Evolutionary conservation across 2,888 invertebrate genomes (phyloP).

Genomic region (Anoplius nigerrimus): DNA sequence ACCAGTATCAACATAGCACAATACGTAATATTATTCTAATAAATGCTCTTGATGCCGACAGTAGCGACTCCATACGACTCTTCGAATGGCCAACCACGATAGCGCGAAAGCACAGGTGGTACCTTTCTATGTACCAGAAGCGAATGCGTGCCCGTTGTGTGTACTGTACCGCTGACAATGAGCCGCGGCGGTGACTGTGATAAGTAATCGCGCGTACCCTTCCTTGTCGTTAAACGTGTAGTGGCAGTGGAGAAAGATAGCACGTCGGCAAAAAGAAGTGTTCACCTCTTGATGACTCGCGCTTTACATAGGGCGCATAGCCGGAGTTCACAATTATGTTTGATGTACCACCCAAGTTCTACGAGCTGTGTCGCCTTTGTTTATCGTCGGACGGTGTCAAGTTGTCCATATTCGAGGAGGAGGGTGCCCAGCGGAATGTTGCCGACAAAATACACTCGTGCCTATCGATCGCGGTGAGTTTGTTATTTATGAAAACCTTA

Average conservation of each 20-base stretch:
- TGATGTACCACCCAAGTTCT: slow-evolving; percentile 94
- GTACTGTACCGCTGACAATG: slow-evolving; percentile 70
- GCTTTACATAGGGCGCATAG: slow-evolving; percentile 65
- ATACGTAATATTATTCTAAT: too few relatives aligned
- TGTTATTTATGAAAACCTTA: neutral
- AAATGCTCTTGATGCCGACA: too few relatives aligned
- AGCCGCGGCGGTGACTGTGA: slow-evolving; percentile 70
- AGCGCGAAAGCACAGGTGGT: too few relatives aligned
- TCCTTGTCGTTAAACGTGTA: slow-evolving; percentile 54
- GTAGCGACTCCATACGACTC: too few relatives aligned
- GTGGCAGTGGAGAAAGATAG: slow-evolving; percentile 70
- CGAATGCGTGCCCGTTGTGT: slow-evolving; percentile 36
- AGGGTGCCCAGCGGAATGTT: slow-evolving; percentile 82
- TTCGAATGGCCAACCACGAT: too few relatives aligned
- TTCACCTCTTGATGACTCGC: slow-evolving; percentile 67
- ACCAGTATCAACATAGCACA: too few relatives aligned
- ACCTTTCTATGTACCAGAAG: neutral
- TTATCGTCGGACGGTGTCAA: slow-evolving; percentile 87
- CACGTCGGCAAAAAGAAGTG: slow-evolving; percentile 49
- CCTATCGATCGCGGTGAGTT: slow-evolving; percentile 70
- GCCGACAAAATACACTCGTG: slow-evolving; percentile 79
- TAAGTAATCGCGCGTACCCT: slow-evolving; percentile 65
- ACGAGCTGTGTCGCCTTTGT: slow-evolving; percentile 95
- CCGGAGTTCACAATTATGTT: slow-evolving; percentile 83
- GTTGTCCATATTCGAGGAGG: slow-evolving; percentile 86